A percentile compares a stretch with the other conserved stretches of the same genome.
phyloP scores from a whole-genome alignment of 2,888 invertebrate genomes.

The Calephelis perditalis region DNA sequence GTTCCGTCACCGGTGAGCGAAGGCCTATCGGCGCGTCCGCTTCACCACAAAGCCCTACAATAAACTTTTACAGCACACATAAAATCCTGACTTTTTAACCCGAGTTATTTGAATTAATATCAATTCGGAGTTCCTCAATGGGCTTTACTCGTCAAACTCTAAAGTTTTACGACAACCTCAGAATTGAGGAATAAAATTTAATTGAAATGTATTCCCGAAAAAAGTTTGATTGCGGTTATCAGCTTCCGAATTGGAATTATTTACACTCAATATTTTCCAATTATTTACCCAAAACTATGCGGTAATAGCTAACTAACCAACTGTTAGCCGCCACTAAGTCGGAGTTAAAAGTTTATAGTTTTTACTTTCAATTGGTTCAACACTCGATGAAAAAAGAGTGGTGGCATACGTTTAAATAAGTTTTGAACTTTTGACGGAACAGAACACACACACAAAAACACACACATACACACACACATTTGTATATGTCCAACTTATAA shows the following conservation, averaged over 20 bases:
- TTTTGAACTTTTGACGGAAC: no score
- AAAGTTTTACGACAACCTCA: constrained; percentile 75
- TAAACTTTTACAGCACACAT: constrained; percentile 76
- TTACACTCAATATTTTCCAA: constrained; percentile 60
- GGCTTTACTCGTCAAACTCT: constrained; percentile 77
- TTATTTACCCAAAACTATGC: constrained; percentile 30
- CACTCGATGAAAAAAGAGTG: no score
- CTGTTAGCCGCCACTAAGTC: no score
- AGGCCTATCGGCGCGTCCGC: constrained; percentile 72
- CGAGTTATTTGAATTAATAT: constrained; percentile 78
- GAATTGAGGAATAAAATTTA: constrained; percentile 77
- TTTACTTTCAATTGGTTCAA: no score
- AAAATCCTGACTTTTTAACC: constrained; percentile 78
- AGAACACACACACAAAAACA: no score
- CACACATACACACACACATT: no score
- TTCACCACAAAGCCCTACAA: constrained; percentile 74
- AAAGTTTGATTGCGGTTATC: constrained; percentile 74
- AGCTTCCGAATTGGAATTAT: constrained; percentile 77
- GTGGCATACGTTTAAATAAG: no score
- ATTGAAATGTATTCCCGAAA: constrained; percentile 72
- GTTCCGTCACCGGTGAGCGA: constrained; percentile 53
- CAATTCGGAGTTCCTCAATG: constrained; percentile 77
- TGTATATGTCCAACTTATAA: no score
- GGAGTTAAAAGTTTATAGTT: no score
- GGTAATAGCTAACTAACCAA: constrained; percentile 2